Evolutionary conservation across 1,140 invertebrate species (phyloP), one percentile per base, ranked within the genome.

Genomic region (Drosophila takahashii): DNA sequence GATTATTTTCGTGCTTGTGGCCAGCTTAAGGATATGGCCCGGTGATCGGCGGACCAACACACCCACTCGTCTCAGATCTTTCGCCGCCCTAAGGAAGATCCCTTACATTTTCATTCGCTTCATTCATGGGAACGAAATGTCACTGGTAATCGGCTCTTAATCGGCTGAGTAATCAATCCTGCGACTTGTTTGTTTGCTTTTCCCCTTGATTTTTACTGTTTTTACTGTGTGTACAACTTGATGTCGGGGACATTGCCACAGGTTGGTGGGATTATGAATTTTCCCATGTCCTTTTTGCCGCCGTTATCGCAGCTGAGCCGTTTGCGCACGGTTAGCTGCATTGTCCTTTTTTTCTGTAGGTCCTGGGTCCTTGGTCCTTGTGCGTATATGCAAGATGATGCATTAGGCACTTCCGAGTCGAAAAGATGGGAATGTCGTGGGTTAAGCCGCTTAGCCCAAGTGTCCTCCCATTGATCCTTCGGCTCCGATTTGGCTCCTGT

Each of bases 321-420:
- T 66, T 90, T 90, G 85, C 85, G 86, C 86, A 90, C 86, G 86
- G 81, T 86, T 90, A 81, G 79, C 75, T 77, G 75, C 81, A 87
- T 90, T 90, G 86, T 90, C 77, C 86, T 90, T 86, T 86, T 77
- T 47, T 42, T 51, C 37, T 51, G 2, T 6, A 4, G 9, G 48
- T 47, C 39, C 11, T 45, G 2, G 32, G 47, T 16, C 10, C 6
- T 27, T 36, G 10, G 29, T 54, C 50, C 66, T 37, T 42, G 18
- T 29, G 47, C 26, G 45, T 61, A 85, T 61, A 85, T 86, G 85
- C 73, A 85, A 90, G 77, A 90, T 89, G 85, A 89, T 89, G 85
- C 81, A 89, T 89, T 89, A 90, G 79, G 64, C 66, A 85, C 84
- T 90, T 89, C 84, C 85, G 84, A 87, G 78, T 86, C 60, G 80